These are phyloP conservation scores for Leptonema lineaticorne DNA, from an alignment of 1,140 invertebrate species.

Conservation along the genomic window DNA sequence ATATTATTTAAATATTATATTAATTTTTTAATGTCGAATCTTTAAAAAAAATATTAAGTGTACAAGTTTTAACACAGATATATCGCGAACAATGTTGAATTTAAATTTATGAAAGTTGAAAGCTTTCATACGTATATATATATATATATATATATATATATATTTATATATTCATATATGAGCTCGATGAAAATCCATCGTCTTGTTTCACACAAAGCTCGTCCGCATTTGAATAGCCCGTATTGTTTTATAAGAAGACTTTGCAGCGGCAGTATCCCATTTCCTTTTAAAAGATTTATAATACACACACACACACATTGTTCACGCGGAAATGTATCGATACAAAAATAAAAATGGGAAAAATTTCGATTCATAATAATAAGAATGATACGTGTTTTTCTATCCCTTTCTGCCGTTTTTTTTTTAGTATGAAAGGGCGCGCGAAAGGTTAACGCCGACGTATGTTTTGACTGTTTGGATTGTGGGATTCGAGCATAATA, in stretches of 20 bases:
- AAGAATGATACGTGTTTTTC: neutral
- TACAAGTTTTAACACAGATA: no score
- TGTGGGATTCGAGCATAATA: conserved; percentile 16
- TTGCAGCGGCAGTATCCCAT: neutral
- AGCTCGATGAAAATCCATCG: neutral
- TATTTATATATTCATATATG: no score
- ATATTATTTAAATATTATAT: no score
- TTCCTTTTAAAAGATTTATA: conserved; percentile 18
- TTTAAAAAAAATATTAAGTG: neutral
- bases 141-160: no score
- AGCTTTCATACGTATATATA: no score
- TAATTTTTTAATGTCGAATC: no score
- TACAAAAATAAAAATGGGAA: no score
- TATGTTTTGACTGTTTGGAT: conserved; percentile 10
- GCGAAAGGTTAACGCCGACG: conserved; percentile 5
- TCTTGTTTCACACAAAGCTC: neutral
- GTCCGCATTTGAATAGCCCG: neutral
- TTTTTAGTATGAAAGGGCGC: neutral
- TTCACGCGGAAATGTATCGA: no score
- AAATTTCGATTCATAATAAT: neutral
- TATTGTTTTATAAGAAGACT: conserved; percentile 15
- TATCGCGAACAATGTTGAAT: no score
- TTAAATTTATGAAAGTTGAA: no score
- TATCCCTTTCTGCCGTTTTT: neutral
- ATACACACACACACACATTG: neutral